Evolutionary conservation across 2,113 vertebrate species (phyloP), one percentile per base, ranked within the genome.

Genomic region (Eulemur macaco): DNA sequence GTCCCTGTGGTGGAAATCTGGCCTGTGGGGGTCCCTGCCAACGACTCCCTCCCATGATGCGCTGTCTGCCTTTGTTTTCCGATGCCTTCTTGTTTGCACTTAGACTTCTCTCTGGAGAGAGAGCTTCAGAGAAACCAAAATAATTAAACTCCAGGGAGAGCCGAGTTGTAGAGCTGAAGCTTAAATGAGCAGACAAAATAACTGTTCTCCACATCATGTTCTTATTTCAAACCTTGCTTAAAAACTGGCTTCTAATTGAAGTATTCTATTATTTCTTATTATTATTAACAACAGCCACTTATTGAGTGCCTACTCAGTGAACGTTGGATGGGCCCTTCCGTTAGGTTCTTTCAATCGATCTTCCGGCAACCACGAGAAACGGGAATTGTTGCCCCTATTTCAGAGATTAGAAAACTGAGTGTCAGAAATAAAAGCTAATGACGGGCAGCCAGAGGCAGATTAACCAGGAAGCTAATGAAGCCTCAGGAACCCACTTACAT

Each of bases 71-170:
- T 87, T 93, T 91, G 89, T 74, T 90, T 74, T 3, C 11, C 29
- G 76, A 64, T 81, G 37, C n/a, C 77, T 73, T 82, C 80, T 92
- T 58, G 23, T 47, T 39, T 29, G 82, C 12, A 63, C 29, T 94
- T 76, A 29, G 29, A 45, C 42, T 45, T 86, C 69, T 96, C 92
- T 69, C 86, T 52, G 56, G 90, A 83, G 92, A 95, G 74, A 83
- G 1, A 29, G 68, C 63, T 80, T 88, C 17, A 25, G 76, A 89
- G 71, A 95, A 96, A 66, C 20, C 60, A 84, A 86, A 94, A 76
- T 97, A 97, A 98, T 94, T 69, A 81, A 90, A 50, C 96, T 94
- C 94, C 34, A 66, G 90, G 84, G 97, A 94, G 54, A 94, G 58
- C 29, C 34, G 63, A 76, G 13, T 58, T 76, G 52, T 45, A n/a